Evolutionary conservation across 2,113 vertebrate species (phyloP), one percentile per base, ranked within the genome.

Genomic region (Microcebus jonahi): DNA sequence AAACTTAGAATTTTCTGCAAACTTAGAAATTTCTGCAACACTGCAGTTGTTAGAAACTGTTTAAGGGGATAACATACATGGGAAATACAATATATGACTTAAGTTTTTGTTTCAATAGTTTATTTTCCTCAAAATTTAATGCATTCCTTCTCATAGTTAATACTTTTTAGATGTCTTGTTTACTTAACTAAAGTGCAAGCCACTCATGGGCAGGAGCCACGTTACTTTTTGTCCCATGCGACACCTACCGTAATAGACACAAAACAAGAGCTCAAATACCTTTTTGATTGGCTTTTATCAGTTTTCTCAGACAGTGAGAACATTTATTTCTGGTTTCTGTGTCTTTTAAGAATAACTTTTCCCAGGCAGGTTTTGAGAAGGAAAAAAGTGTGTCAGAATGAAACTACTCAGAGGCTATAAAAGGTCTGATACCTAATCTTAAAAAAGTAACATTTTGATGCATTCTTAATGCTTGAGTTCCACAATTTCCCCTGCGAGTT

Each of bases 291-390:
- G 53, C 81, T 77, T 96, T 70, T 73, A 81, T 86, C 53, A 53
- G 29, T 88, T 76, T 97, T 95, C 94, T 97, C 87, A 85, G 57
- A 81, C 77, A 61, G 90, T 97, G 93, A 96, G 91, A 97, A 97
- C 42, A 85, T 81, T 67, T 95, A 94, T 95, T 85, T 97, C 79
- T 96, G 77, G 90, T 94, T 97, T 96, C 67, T 93, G 21, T 71
- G 75, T 91, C 48, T 93, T 87, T 29, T 82, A 92, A 95, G 94
- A 94, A 93, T 84, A 48, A 95, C 17, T 96, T 96, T 98, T 97
- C 95, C 76, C 95, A 95, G 50, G 88, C 13, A 95, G 61, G 81
- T 81, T 89, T 95, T 95, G 45, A 90, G 87, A 90, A 90, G 91
- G 93, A 96, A 95, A 86, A 96, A 77, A 76, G 14, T 18, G 6